Evolutionary conservation across 2,113 vertebrate genomes (phyloP).

Genomic region (Austrofundulus limnaeus): DNA sequence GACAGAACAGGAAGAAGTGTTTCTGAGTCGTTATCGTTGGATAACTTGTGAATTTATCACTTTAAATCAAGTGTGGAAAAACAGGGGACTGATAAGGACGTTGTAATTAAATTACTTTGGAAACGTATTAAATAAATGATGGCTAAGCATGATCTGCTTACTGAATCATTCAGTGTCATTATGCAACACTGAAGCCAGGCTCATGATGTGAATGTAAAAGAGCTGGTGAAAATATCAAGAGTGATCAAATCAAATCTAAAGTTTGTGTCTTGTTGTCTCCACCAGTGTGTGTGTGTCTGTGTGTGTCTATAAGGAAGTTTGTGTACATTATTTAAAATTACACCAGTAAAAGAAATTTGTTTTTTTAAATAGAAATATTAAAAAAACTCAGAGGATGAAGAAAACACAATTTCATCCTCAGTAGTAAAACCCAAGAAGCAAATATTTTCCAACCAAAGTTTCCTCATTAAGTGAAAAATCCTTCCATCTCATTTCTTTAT

Average conservation of each 20-base stretch:
- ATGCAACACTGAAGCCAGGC: neutral
- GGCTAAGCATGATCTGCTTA: neutral
- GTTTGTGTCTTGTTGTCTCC: no score
- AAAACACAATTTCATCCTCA: no score
- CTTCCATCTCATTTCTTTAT: no score
- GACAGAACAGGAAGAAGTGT: neutral
- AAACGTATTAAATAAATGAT: constrained; percentile 18
- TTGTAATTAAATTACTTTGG: neutral
- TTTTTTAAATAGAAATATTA: no score
- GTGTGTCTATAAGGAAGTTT: no score
- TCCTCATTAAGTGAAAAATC: no score
- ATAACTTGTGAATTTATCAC: neutral
- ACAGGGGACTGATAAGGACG: neutral
- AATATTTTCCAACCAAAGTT: no score
- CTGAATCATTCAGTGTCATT: constrained; percentile 31
- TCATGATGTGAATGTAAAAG: neutral
- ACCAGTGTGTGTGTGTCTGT: no score
- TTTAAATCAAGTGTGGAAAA: neutral
- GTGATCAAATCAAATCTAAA: neutral
- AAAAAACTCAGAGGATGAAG: no score
- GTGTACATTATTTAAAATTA: no score
- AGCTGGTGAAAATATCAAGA: neutral
- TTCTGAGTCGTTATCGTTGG: neutral
- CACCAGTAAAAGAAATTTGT: neutral
- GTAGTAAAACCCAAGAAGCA: no score